A percentile compares a stretch with the other conserved stretches of the same genome.
Evolutionary conservation across 2,888 invertebrate species (phyloP).

Genomic region (Fragum whitleyi): DNA sequence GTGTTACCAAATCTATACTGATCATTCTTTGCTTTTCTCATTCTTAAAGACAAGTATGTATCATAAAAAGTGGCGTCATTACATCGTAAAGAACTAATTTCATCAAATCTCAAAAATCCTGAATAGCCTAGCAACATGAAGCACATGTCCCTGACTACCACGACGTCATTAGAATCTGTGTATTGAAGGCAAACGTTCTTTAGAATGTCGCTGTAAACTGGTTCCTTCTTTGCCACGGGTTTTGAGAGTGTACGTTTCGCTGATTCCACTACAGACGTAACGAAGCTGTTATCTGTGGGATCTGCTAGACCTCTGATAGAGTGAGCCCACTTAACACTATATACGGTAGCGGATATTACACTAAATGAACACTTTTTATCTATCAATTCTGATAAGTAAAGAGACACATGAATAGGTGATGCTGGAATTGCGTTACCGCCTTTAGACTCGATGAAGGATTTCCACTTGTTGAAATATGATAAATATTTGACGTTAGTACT

Average conservation of each 20-base stretch:
- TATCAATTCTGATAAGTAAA: constrained; percentile 47
- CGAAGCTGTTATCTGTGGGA: constrained; percentile 54
- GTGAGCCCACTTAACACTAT: constrained; percentile 50
- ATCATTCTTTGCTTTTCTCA: constrained; percentile 13
- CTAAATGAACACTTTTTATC: constrained; percentile 35
- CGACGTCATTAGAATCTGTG: constrained; percentile 22
- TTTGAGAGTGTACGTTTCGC: constrained; percentile 41
- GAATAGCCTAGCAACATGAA: constrained; percentile 31
- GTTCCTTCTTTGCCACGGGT: constrained; percentile 50
- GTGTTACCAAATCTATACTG: no score
- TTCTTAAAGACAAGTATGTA: neutral
- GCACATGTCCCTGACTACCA: constrained; percentile 42
- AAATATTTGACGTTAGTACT: constrained; percentile 43
- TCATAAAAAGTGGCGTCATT: constrained; percentile 11
- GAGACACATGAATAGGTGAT: constrained; percentile 44
- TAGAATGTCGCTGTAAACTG: constrained; percentile 41
- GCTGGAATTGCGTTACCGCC: constrained; percentile 45
- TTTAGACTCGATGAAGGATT: constrained; percentile 31
- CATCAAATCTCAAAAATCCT: constrained; percentile 11
- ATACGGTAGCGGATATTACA: constrained; percentile 38
- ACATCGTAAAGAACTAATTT: constrained; percentile 9
- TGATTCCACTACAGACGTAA: constrained; percentile 46
- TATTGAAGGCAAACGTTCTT: constrained; percentile 41
- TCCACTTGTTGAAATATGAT: constrained; percentile 41
- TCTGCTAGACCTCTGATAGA: constrained; percentile 20